Evolutionary conservation across 2,797 vertebrate species (phyloP).

Genomic region (Falco cherrug): DNA sequence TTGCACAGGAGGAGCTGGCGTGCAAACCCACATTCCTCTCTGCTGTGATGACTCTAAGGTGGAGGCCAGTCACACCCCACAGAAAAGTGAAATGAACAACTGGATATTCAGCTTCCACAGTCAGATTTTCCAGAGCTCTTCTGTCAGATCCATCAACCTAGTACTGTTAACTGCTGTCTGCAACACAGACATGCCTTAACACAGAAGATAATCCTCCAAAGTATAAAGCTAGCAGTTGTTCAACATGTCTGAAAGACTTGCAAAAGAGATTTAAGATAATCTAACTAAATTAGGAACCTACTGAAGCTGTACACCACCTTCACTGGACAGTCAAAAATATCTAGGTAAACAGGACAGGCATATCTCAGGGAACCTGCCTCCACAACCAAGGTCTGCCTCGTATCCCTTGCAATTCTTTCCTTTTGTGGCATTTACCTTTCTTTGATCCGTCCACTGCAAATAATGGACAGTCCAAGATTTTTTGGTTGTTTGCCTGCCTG

Average conservation of each 20-base stretch:
- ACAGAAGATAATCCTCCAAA: neutral
- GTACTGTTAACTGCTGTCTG: neutral
- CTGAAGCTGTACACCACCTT: neutral
- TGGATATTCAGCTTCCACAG: neutral
- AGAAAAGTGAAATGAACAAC: neutral
- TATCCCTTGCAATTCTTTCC: neutral
- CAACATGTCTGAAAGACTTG: neutral
- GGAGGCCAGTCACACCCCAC: neutral
- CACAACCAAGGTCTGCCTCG: neutral
- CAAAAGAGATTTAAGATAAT: slow-evolving; percentile 27
- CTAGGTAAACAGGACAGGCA: neutral
- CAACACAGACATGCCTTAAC: neutral
- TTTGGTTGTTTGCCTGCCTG: neutral
- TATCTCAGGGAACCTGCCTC: neutral
- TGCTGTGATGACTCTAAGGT: neutral
- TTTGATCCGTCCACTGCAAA: neutral
- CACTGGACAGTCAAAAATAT: neutral
- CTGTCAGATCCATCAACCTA: neutral
- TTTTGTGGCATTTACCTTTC: neutral
- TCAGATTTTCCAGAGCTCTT: neutral
- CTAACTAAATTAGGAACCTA: neutral
- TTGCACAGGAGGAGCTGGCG: neutral
- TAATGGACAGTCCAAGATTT: neutral
- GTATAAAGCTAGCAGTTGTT: neutral
- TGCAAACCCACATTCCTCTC: neutral